Conservation (phyloP, 2,113 vertebrate species). For the Sinocyclocheilus grahami region DNA sequence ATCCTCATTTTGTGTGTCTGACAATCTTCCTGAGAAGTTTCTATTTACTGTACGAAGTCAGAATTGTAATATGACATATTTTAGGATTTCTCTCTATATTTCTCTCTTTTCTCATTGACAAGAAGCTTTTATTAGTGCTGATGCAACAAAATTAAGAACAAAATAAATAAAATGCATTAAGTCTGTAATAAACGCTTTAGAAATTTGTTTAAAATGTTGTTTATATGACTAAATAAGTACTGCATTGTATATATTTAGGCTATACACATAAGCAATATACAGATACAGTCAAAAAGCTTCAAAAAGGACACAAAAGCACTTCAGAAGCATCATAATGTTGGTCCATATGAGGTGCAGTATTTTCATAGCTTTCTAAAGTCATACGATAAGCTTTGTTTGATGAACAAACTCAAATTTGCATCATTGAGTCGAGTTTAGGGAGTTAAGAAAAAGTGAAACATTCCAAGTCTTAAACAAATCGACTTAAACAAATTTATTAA, state of each 20-base stretch:
- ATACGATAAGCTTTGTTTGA: background rate
- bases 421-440: background rate
- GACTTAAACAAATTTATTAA: background rate
- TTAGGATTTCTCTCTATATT: no score
- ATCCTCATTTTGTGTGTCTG: background rate
- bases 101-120: background rate
- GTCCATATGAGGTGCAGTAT: background rate
- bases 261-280: no score
- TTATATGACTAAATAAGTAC: no score
- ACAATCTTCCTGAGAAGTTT: background rate
- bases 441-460: background rate
- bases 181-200: no score
- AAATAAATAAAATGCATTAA: background rate
- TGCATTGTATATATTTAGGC: no score
- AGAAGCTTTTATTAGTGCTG: background rate
- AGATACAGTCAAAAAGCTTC: background rate
- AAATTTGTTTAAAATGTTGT: no score
- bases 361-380: background rate
- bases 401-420: background rate
- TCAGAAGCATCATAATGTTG: background rate
- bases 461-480: background rate
- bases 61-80: background rate
- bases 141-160: background rate
- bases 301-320: background rate
- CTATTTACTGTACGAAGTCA: background rate